Percentiles rank a stretch among this genome's conserved stretches.
Evolutionary conservation across 2,113 vertebrate species (phyloP).

Genomic region (Neofelis nebulosa): DNA sequence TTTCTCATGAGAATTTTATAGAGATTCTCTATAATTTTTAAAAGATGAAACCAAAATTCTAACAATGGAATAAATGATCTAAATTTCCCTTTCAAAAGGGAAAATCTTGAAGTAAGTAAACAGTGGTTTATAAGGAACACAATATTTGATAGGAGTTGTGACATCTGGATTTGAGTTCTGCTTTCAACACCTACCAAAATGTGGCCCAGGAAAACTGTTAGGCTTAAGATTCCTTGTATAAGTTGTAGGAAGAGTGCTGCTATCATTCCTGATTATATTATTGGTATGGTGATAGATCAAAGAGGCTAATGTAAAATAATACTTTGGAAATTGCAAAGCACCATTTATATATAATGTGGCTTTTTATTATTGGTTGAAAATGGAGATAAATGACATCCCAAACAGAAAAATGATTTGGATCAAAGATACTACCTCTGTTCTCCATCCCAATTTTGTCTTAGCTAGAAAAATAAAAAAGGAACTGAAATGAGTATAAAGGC

Average conservation of each 20-base stretch:
- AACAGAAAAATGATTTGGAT: conserved; percentile 45
- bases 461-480: background rate
- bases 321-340: conserved; percentile 39
- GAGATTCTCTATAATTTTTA: background rate
- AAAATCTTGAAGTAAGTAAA: background rate
- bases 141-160: background rate
- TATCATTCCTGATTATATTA: background rate
- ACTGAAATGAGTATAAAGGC: conserved; percentile 38
- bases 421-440: conserved; percentile 16
- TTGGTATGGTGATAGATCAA: background rate
- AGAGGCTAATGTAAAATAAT: conserved; percentile 37
- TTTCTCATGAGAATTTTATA: background rate
- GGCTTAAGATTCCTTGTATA: background rate
- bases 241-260: background rate
- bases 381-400: conserved; percentile 4
- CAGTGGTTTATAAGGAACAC: background rate
- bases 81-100: background rate
- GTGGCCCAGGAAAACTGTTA: background rate
- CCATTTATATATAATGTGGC: conserved; percentile 7
- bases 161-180: background rate
- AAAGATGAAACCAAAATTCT: background rate
- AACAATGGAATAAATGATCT: background rate
- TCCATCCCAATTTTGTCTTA: conserved; percentile 17
- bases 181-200: background rate
- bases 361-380: conserved; percentile 52